Evolutionary conservation across 2,113 vertebrate genomes (phyloP).

Genomic region (Pelmatolapia mariae): DNA sequence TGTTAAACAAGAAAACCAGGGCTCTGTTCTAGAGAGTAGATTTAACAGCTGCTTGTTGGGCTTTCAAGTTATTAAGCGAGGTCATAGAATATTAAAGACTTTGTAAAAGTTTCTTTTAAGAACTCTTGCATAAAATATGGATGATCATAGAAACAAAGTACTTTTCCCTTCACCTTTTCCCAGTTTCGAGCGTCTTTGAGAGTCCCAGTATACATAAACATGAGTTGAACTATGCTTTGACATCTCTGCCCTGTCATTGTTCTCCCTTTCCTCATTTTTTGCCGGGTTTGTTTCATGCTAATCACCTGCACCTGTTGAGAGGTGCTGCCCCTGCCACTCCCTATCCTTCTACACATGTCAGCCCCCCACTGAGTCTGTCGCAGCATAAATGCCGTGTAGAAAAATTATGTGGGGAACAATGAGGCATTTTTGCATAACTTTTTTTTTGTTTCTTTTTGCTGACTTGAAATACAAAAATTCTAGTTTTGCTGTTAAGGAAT

Average conservation of each 20-base stretch:
- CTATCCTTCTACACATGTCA: conserved; percentile 37
- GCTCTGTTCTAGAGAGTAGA: background rate
- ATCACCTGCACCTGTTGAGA: conserved; percentile 54
- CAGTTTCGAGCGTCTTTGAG: conserved; percentile 11
- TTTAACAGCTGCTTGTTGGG: background rate
- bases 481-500: background rate
- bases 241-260: conserved; percentile 18
- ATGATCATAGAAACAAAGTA: background rate
- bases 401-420: conserved; percentile 14
- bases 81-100: background rate
- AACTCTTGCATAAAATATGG: background rate
- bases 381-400: background rate
- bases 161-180: background rate
- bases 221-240: conserved; percentile 43
- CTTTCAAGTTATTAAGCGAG: background rate
- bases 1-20: background rate
- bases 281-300: conserved; percentile 33
- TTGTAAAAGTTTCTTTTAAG: background rate
- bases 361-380: conserved; percentile 45
- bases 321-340: conserved; percentile 50
- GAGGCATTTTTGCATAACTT: conserved; percentile 6
- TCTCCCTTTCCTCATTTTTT: conserved; percentile 7
- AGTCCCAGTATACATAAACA: conserved; percentile 56
- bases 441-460: background rate
- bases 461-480: background rate